phyloP scores from a whole-genome alignment of 1,140 invertebrate species.

The Stenopsyche tienmushanensis region DNA sequence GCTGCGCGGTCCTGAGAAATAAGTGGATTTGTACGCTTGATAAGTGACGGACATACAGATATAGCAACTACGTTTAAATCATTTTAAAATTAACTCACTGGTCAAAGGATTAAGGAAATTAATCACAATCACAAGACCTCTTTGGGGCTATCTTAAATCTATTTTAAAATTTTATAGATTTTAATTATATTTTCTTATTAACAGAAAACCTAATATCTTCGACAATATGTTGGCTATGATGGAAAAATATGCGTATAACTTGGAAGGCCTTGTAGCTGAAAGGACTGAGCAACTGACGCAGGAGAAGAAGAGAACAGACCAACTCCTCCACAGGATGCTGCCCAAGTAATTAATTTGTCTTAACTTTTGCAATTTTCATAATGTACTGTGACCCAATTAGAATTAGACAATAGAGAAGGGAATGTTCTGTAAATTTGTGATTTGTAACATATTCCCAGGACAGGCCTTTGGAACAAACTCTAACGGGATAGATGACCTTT shows the following conservation, averaged over 20 bases:
- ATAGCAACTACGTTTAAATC: too few relatives aligned
- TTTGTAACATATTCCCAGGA: too few relatives aligned
- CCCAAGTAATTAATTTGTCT: conserved; percentile 63
- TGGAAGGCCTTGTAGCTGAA: conserved; percentile 79
- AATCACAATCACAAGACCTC: neutral
- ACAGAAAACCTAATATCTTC: conserved; percentile 78
- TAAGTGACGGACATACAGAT: too few relatives aligned
- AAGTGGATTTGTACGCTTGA: too few relatives aligned
- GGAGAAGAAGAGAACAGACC: conserved; percentile 83
- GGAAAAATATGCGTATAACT: conserved; percentile 84
- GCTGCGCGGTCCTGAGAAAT: too few relatives aligned
- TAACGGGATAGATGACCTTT: too few relatives aligned
- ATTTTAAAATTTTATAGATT: conserved; percentile 7
- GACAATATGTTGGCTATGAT: conserved; percentile 86
- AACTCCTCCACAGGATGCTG: conserved; percentile 77
- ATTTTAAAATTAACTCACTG: too few relatives aligned
- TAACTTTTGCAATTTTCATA: neutral
- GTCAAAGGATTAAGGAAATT: too few relatives aligned
- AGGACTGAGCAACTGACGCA: conserved; percentile 75
- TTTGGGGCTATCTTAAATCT: neutral
- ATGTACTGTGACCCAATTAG: neutral
- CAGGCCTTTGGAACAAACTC: too few relatives aligned
- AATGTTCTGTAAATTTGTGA: too few relatives aligned
- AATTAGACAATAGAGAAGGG: too few relatives aligned
- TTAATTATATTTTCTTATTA: neutral